A percentile compares a stretch with the other conserved stretches of the same genome.
These are phyloP conservation scores for Lepus oiostolus DNA, from an alignment of 2,797 vertebrate genomes.

Conservation along the genomic window DNA sequence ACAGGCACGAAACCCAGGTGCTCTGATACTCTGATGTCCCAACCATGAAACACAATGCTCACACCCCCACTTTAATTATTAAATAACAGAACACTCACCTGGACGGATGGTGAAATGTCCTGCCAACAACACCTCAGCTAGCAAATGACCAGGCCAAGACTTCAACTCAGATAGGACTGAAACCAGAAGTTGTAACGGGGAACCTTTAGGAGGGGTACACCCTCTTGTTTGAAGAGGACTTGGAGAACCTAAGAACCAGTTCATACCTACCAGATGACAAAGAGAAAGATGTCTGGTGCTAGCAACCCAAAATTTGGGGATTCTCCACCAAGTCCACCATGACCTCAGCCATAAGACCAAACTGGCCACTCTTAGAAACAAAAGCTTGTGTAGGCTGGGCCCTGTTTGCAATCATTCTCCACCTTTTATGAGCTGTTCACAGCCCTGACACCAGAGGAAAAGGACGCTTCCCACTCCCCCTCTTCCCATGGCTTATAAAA, in stretches of 20 bases:
- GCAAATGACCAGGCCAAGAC: background rate
- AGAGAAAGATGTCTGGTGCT: background rate
- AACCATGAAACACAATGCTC: too few species aligned
- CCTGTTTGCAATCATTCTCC: background rate
- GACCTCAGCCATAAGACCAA: background rate
- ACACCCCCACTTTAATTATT: too few species aligned
- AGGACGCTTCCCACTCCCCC: slow-evolving; percentile 18
- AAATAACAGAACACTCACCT: too few species aligned
- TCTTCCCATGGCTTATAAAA: background rate
- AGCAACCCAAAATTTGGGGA: background rate
- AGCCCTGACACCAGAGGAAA: background rate
- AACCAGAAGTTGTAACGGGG: slow-evolving; percentile 14
- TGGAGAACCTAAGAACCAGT: background rate
- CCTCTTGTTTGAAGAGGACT: background rate
- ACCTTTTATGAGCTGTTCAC: slow-evolving; percentile 15
- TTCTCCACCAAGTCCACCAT: background rate
- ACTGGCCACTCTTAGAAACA: slow-evolving; percentile 9
- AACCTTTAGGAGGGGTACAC: background rate
- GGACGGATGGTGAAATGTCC: background rate
- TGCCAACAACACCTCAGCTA: background rate
- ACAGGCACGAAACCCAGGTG: too few species aligned
- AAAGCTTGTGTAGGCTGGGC: background rate
- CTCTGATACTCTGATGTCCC: too few species aligned
- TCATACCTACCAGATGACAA: background rate
- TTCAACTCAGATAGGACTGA: background rate